Base-by-base conservation (phyloP, 2,888 invertebrate species). In the Eumerus sabulonum region DNA sequence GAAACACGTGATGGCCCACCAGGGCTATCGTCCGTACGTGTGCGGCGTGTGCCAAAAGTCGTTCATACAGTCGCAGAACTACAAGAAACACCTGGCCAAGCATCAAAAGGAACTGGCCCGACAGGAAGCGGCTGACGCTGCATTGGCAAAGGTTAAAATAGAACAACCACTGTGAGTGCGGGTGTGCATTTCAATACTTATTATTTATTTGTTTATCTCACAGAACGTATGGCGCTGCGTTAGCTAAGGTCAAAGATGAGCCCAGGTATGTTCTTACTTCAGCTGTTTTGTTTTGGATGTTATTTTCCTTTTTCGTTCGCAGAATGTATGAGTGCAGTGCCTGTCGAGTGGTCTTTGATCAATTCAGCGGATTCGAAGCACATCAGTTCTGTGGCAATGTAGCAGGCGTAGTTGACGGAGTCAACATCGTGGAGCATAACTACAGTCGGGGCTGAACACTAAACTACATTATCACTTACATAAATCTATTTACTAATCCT, bases 1-100 rank as follows among this genome's bases (percentile, higher is more conserved):
- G 76, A 88, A 88, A 74, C 88, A 88, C 81, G 88, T 88, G 66
- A 85, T 88, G 85, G 87, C 88, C 1, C 88, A 88, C 82, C 84
- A 88, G 13, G 88, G 88, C 62, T 87, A 86, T 62, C 87, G 87
- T 76, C 88, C 88, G 5, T 88, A 85, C 76, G 85, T 85, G 62
- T 88, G 88, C 68, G 85, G 84, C 45, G 85, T 87, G 40, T 88
- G 88, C 63, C 86, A 87, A 38, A 88, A 88, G 76, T 85, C 88
- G 1, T 88, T 88, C 48, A 87, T 88, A 57, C 88, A 88, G 81
- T 82, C 86, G 60, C 86, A 87, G 35, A 88, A 87, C 71, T 88
- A 87, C 53, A 87, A 87, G 70, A 86, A 88, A 19, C 88, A 88
- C 81, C 83, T 88, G 40, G 54, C 66, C 11, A 81, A 76, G 53